Conservation (phyloP, 2,888 invertebrate genomes). For the Neoaliturus tenellus region DNA sequence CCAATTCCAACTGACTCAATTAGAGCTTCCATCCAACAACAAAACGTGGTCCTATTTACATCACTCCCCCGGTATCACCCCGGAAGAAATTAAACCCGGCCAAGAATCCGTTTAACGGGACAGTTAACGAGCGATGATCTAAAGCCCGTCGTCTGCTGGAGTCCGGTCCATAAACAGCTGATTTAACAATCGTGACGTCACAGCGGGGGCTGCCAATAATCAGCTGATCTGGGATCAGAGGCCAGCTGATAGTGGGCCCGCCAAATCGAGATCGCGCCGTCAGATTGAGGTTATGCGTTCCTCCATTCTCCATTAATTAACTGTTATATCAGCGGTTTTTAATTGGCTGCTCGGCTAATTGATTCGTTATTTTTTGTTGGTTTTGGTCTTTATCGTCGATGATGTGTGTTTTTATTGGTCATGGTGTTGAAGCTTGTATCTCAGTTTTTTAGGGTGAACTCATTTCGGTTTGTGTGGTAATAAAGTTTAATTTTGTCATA, state of each 20-base stretch:
- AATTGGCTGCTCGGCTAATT: neutral
- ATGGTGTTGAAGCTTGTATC: too few species aligned
- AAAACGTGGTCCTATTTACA: too few species aligned
- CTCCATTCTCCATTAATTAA: slow-evolving; percentile 9
- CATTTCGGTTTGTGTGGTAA: too few species aligned
- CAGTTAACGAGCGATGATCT: neutral
- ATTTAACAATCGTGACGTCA: slow-evolving; percentile 17
- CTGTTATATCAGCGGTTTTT: neutral
- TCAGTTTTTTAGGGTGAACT: too few species aligned
- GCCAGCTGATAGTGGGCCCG: neutral
- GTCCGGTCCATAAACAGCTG: slow-evolving; percentile 19
- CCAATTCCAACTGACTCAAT: too few species aligned
- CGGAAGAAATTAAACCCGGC: too few species aligned
- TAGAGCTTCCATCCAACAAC: too few species aligned
- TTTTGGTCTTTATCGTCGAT: neutral
- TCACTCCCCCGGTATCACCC: too few species aligned
- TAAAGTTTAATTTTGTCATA: too few species aligned
- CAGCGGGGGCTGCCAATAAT: neutral
- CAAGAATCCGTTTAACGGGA: too few species aligned
- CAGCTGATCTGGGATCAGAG: slow-evolving; percentile 19
- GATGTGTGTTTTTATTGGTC: neutral
- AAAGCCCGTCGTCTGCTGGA: neutral
- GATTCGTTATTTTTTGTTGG: neutral
- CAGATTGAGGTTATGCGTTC: slow-evolving; percentile 10
- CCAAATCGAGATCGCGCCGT: slow-evolving; percentile 4